A percentile compares a stretch with the other conserved stretches of the same genome.
phyloP scores from a whole-genome alignment of 1,140 invertebrate species.

The Cyclina sinensis region DNA sequence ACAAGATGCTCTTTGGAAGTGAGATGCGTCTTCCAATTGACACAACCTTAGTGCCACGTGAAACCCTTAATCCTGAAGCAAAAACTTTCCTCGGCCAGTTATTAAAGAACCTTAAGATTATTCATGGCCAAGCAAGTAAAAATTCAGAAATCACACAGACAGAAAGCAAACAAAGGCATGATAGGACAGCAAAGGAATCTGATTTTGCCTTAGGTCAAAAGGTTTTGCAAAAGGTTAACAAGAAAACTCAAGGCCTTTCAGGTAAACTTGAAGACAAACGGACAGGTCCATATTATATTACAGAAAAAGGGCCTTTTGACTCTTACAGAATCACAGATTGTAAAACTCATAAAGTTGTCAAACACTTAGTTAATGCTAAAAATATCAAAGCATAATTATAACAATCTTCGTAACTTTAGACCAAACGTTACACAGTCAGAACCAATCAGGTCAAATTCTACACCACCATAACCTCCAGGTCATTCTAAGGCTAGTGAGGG shows the following conservation, averaged over 20 bases:
- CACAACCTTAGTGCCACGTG: neutral
- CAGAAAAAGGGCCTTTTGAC: neutral
- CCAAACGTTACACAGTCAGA: too few relatives aligned
- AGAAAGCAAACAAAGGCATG: slow-evolving; percentile 29
- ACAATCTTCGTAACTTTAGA: slow-evolving; percentile 10
- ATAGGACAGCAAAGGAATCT: too few relatives aligned
- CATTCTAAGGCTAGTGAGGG: too few relatives aligned
- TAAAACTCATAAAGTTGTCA: neutral
- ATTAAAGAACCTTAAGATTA: slow-evolving; percentile 8
- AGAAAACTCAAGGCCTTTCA: neutral
- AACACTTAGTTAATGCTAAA: slow-evolving; percentile 29
- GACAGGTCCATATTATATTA: slow-evolving; percentile 41
- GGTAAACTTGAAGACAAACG: slow-evolving; percentile 32
- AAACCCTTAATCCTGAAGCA: neutral
- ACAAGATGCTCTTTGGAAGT: slow-evolving; percentile 29
- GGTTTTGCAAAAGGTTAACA: neutral
- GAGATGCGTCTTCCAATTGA: slow-evolving; percentile 50
- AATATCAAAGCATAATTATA: slow-evolving; percentile 22
- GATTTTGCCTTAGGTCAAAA: slow-evolving; percentile 1
- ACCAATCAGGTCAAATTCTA: too few relatives aligned
- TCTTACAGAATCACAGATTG: slow-evolving; percentile 1
- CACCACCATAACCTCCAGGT: too few relatives aligned
- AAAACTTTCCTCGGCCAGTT: neutral
- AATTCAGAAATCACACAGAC: slow-evolving; percentile 9
- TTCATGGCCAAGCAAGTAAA: neutral